Evolutionary conservation across 2,888 invertebrate species (phyloP), one percentile per base, ranked within the genome.

Genomic region (Onthophagus sagittarius): DNA sequence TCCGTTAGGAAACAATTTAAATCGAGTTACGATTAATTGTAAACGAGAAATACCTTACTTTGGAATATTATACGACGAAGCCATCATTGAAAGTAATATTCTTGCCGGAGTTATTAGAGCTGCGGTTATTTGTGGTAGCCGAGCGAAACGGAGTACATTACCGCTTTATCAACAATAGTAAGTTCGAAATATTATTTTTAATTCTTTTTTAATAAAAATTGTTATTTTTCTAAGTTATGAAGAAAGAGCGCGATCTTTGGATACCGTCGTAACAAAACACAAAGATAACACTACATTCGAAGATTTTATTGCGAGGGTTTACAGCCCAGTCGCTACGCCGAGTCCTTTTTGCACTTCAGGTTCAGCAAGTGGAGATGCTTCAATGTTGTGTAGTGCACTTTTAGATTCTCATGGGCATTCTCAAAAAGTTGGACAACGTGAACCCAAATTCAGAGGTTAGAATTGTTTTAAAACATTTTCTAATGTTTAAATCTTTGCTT

Each of bases 61-160:
- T 87, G 99, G 99, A 0, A 97, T 99, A 2, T 86, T 99, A 76
- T 98, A 96, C 86, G 95, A 98, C 85, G 99, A 98, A 85, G 93
- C 95, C 79, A 90, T 94, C 73, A 90, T 94, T 15, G 92, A 92
- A 79, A 89, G 89, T 76, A 87, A 87, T 76, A 88, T 92, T 75
- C 84, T 97, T 78, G 95, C 98, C 31, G 94, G 94, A 69, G 88
- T 99, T 73, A 94, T 98, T 11, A 88, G 96, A 73, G 92, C 94
- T 71, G 96, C 98, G 32, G 97, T 97, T 71, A 90, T 97, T 76
- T 94, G 94, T 83, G 98, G 97, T 72, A 97, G 97, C 79, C 90
- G 97, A 76, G 93, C 95, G 0, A 96, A 97, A 83, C 90, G 98
- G 77, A 93, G 95, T 74, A 93, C 94, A 70, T 89, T 98, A 85